Evolutionary conservation across 2,797 vertebrate species (phyloP).

Genomic region (Erethizon dorsatum): DNA sequence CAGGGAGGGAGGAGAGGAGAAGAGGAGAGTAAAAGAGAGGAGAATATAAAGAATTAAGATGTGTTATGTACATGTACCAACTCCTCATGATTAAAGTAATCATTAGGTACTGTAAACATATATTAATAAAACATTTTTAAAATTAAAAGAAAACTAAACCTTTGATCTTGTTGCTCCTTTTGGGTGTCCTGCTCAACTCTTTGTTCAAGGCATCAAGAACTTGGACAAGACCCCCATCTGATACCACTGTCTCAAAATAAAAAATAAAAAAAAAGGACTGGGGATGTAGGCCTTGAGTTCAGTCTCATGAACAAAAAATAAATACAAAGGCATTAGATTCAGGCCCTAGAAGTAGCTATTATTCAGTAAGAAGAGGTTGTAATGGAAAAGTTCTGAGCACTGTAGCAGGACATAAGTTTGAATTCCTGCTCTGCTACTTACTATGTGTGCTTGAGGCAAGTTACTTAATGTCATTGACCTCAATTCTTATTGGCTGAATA

Average conservation of each 20-base stretch:
- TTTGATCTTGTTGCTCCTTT: background rate
- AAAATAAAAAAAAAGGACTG: background rate
- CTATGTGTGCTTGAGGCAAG: background rate
- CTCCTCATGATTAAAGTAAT: background rate
- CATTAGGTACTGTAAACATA: background rate
- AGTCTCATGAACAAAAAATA: background rate
- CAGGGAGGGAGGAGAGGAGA: background rate
- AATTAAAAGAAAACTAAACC: background rate
- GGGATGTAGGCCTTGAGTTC: background rate
- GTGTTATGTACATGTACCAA: background rate
- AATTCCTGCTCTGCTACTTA: background rate
- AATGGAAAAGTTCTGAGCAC: constrained; percentile 32
- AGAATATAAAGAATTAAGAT: background rate
- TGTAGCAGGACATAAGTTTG: background rate
- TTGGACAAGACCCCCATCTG: background rate
- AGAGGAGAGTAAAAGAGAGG: too few relatives aligned
- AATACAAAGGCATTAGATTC: constrained; percentile 17
- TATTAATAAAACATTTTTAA: background rate
- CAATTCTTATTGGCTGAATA: constrained; percentile 46
- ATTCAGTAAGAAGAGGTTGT: constrained; percentile 17
- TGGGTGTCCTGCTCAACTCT: background rate
- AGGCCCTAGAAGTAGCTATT: background rate
- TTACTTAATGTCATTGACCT: background rate
- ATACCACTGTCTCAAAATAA: background rate
- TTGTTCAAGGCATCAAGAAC: background rate